Evolutionary conservation across 2,113 vertebrate genomes (phyloP), one percentile per base, ranked within the genome.

Genomic region (Brachyhypopomus occidentalis): DNA sequence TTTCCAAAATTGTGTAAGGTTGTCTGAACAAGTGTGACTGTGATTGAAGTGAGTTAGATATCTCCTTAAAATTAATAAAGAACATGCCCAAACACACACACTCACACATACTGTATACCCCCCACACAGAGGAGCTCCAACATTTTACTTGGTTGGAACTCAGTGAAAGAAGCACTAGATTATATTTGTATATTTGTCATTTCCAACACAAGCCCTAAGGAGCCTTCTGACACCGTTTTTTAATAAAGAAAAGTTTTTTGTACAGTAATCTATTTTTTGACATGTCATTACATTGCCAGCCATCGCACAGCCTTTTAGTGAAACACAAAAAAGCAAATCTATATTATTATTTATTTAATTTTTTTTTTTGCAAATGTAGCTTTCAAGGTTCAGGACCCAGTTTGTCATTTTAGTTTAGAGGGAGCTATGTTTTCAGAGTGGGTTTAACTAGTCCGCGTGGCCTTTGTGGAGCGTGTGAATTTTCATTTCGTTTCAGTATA

Each of bases 1-100:
- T 48, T 22, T 82, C 76, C 73, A 77, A 77, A 72, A 71, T 38
- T 38, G 17, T 9, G 19, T 52, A 23, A 62, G 76, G 80, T 27
- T 62, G 41, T 17, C 66, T 70, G 36, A 30, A 52, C 12, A 14
- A 14, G 12, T 72, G 70, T 82, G 64, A 77, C 25, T 76, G 38
- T 36, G 66, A 34, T 27, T 75, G 36, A 64, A 48, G 60, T 25
- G 34, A 72, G 38, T n/a, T 56, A 71, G 52, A 72, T 59, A 66
- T 64, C 59, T 81, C 60, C 72, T 77, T 81, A 81, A 77, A 67
- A 77, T 63, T 30, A 76, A 55, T 70, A 84, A 55, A 5, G 59
- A 80, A 80, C 74, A 78, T 66, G 16, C 84, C 63, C 70, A 34
- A 30, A 59, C 58, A 80, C 73, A 78, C 77, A 76, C n/a, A 77